Percentiles rank a stretch among this genome's conserved stretches.
Conservation (phyloP, 2,888 invertebrate genomes). For the Lasioglossum leucozonium region DNA sequence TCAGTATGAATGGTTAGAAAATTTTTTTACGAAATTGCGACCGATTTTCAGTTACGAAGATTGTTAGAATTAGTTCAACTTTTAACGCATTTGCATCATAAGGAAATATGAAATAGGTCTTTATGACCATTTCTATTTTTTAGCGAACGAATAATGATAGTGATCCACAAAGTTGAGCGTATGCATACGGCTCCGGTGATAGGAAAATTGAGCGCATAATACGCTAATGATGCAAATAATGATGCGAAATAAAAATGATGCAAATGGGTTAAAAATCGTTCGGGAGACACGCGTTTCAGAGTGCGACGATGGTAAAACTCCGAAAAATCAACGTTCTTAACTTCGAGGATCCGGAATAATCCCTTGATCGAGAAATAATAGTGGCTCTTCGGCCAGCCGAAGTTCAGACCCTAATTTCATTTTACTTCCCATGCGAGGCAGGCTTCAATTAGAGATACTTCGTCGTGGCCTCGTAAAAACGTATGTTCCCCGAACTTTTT, state of each 20-base stretch:
- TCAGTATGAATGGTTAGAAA: background rate
- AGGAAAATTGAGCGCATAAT: too few species aligned
- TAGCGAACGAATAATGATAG: too few species aligned
- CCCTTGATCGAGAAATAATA: constrained; percentile 59
- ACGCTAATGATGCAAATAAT: too few species aligned
- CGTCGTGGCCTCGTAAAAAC: constrained; percentile 14
- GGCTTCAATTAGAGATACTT: constrained; percentile 33
- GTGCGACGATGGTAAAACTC: background rate
- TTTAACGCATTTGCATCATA: too few species aligned
- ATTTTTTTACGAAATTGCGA: background rate
- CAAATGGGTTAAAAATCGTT: background rate
- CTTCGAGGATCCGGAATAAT: background rate
- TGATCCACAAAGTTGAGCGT: too few species aligned
- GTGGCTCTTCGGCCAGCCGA: constrained; percentile 25
- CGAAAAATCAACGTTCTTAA: background rate
- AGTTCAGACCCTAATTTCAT: constrained; percentile 26
- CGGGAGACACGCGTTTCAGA: background rate
- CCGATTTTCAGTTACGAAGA: too few species aligned
- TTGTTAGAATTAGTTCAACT: too few species aligned
- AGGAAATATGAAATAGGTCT: too few species aligned
- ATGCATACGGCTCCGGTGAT: too few species aligned
- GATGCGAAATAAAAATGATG: too few species aligned
- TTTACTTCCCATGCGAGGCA: constrained; percentile 15
- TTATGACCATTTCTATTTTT: too few species aligned
- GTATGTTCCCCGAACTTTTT: constrained; percentile 1